Base-by-base conservation (phyloP, 2,888 invertebrate species). In the Pilophorus perplexus region DNA sequence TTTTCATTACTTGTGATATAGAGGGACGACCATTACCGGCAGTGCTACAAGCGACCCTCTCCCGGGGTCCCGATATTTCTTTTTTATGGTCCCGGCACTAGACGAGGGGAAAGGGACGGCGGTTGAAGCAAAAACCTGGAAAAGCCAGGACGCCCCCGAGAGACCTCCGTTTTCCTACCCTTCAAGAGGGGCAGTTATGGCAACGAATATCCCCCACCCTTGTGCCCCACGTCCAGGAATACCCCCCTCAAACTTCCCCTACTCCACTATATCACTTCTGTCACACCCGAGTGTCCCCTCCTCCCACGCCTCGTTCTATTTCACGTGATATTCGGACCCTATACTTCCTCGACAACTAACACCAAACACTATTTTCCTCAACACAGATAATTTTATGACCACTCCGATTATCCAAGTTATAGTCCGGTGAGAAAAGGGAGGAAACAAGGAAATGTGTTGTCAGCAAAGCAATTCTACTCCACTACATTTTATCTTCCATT, bases 1-100 rank as follows among this genome's bases (percentile, higher is more conserved):
- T 62, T 62, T 62, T 62, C 62, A 62, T 62, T 62, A 62, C 62
- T 46, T 22, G 62, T 62, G 62, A 62, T 62, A 62, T 46, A 62
- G 28, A 62, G 62, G 59, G 48, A 62, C 62, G 62, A 48, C 62
- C 62, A 62, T 62, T 62, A 62, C 62, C 62, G 28, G 33, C 62
- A 62, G 38, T 62, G 62, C 62, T 62, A 62, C 62, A 62, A 62
- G 62, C 62, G n/a, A n/a, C 46, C 46, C n/a, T n/a, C n/a, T n/a
- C n/a, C n/a, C n/a, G 18, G 27, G 14, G 33, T 48, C 48, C 52
- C 62, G 62, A 62, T 62, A 62, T 62, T 46, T 62, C 62, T 62
- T 48, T 62, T 62, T 62, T 46, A 46, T 44, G 62, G 27, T 22
- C n/a, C n/a, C n/a, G n/a, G 2, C n/a, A 20, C 12, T 37, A 14